Evolutionary conservation across 2,113 vertebrate genomes (phyloP), one percentile per base, ranked within the genome.

Genomic region (Monopterus albus): DNA sequence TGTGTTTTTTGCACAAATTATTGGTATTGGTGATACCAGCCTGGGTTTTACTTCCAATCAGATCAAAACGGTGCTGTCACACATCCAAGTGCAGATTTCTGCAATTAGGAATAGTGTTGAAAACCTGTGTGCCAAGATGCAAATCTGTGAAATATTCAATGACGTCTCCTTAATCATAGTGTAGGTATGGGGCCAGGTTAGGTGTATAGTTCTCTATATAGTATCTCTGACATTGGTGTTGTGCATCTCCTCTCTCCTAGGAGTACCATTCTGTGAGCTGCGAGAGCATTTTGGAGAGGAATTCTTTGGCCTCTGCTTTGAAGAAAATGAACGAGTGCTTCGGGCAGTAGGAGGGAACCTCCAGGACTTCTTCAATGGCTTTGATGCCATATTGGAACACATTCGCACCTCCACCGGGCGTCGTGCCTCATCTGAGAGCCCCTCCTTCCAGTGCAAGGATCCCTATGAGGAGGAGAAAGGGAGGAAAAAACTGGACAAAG

Each of bases 321-420:
- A 98, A 55, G 98, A 99, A 89, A 99, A 98, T 2, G 98, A 98
- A 58, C 91, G 97, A 71, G 96, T 99, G 50, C 96, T 99, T 58
- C 94, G 97, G 50, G 96, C 98, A 21, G 95, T 99, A 2, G 97
- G 96, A 6, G 94, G 96, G 39, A 98, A 95, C 12, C 91, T 99
- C 85, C 96, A 97, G 90, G 98, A 99, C 90, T 99, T 99, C 89
- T 99, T 99, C 87, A 99, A 98, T 64, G 97, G 97, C 82, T 99
- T 99, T 33, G 96, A 99, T 49, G 96, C 98, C 82, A 93, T 99
- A 82, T 92, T 99, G 89, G 97, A 98, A 87, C 97, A 98, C 82
- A 96, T 97, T 89, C 95, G 96, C 88, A 96, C 97, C 88, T 98
- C 98, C 56, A 97, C 96, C 25, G 97, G 97, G 78, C 96, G 94